A percentile compares a stretch with the other conserved stretches of the same genome.
Evolutionary conservation across 2,113 vertebrate genomes (phyloP).

Genomic region (Anguilla rostrata): DNA sequence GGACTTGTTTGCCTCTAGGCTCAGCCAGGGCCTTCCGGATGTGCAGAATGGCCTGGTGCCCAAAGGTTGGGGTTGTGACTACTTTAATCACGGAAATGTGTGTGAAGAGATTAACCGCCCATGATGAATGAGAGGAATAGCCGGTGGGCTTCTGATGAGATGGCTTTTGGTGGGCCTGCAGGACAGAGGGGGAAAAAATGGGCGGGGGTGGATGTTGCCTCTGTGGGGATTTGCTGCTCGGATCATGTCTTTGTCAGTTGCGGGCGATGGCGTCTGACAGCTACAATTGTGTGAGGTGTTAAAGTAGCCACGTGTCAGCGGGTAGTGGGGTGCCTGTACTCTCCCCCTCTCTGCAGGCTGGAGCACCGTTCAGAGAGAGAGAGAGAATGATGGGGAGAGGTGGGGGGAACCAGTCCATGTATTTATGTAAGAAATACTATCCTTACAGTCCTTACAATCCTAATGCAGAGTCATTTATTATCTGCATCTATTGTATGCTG

Average conservation of each 20-base stretch:
- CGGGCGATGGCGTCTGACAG: background rate
- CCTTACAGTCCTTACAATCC: background rate
- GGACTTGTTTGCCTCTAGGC: background rate
- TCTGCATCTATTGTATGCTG: too few species aligned
- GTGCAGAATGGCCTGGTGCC: background rate
- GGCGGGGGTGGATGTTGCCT: background rate
- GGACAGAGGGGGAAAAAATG: background rate
- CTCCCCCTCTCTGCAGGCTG: background rate
- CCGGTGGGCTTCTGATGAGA: background rate
- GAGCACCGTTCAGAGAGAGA: background rate
- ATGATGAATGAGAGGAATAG: background rate
- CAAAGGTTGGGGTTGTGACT: background rate
- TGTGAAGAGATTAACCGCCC: background rate
- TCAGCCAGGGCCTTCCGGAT: background rate
- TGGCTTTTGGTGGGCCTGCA: background rate
- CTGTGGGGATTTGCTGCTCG: background rate
- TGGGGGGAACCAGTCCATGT: background rate
- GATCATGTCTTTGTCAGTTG: background rate
- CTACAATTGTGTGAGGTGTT: background rate
- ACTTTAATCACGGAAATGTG: background rate
- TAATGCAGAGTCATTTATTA: too few species aligned
- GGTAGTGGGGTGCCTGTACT: background rate
- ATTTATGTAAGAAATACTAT: background rate
- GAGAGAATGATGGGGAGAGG: background rate
- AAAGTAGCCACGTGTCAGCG: background rate